phyloP scores from a whole-genome alignment of 2,113 vertebrate species.

The Corythornis cristatus region DNA sequence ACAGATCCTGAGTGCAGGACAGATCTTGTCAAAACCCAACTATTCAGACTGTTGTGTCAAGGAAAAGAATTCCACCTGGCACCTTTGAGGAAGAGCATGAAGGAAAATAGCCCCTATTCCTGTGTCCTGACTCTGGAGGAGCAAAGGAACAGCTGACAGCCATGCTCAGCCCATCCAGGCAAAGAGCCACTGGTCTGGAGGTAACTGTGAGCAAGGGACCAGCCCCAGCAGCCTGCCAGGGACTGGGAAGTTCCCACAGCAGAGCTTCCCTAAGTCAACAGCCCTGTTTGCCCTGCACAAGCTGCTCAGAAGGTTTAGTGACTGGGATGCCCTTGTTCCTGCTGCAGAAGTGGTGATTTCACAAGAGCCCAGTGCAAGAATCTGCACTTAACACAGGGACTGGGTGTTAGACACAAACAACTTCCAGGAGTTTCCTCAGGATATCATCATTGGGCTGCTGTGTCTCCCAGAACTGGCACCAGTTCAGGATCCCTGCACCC shows the following conservation, averaged over 20 bases:
- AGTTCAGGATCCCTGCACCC: too few relatives aligned
- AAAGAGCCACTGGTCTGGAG: fast-evolving
- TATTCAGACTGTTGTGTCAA: background rate
- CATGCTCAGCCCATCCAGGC: fast-evolving
- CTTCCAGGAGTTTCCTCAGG: background rate
- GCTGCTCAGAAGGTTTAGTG: background rate
- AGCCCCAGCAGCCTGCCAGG: background rate
- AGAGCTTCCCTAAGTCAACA: background rate
- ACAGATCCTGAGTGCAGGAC: background rate
- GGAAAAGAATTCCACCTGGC: background rate
- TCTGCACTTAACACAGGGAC: too few relatives aligned
- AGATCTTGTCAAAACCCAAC: background rate
- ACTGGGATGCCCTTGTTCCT: fast-evolving
- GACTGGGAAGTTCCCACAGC: background rate
- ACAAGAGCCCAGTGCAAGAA: background rate
- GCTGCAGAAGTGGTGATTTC: background rate
- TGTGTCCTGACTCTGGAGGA: background rate
- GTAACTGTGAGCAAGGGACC: background rate
- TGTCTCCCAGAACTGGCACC: background rate
- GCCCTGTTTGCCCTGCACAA: background rate
- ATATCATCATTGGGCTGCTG: background rate
- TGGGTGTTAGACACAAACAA: background rate
- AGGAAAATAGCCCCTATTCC: background rate
- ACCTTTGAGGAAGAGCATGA: fast-evolving
- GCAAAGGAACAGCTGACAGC: background rate